phyloP scores from a whole-genome alignment of 2,113 vertebrate genomes.

The Grammomys dolichurus region DNA sequence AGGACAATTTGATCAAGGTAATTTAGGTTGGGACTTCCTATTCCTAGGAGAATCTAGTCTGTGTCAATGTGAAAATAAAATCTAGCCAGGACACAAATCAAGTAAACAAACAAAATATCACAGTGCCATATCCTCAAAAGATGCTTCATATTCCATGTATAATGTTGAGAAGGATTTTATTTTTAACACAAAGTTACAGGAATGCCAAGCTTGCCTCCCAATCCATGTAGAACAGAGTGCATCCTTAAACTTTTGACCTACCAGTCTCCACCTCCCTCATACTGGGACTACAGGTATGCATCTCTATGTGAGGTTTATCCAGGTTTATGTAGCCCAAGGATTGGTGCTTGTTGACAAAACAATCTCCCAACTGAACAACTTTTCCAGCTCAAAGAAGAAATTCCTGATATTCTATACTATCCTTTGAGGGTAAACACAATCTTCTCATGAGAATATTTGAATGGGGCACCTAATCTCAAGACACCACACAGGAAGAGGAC shows the following conservation, averaged over 20 bases:
- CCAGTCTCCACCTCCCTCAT: no score
- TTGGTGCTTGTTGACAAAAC: not conserved
- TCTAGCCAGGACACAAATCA: not conserved
- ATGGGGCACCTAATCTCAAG: not conserved
- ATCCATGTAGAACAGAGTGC: not conserved
- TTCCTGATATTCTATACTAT: not conserved
- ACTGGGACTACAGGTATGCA: not conserved
- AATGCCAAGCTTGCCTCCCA: not conserved
- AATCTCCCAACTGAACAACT: not conserved
- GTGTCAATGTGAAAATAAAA: not conserved
- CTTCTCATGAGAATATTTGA: not conserved
- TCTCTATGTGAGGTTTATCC: not conserved
- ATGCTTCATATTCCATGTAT: not conserved
- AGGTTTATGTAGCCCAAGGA: not conserved
- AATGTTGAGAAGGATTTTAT: not conserved
- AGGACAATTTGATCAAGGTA: not conserved
- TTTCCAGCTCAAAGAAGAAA: not conserved
- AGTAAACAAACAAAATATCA: not conserved
- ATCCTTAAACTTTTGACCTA: not conserved
- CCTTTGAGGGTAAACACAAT: not conserved
- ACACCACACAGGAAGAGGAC: accelerated
- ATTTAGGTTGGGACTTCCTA: not conserved
- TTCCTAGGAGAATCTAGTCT: not conserved
- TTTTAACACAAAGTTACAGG: not conserved
- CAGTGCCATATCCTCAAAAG: not conserved